These are phyloP conservation scores for Muraenolepis orangiensis DNA, from an alignment of 2,797 vertebrate species.

Conservation along the genomic window DNA sequence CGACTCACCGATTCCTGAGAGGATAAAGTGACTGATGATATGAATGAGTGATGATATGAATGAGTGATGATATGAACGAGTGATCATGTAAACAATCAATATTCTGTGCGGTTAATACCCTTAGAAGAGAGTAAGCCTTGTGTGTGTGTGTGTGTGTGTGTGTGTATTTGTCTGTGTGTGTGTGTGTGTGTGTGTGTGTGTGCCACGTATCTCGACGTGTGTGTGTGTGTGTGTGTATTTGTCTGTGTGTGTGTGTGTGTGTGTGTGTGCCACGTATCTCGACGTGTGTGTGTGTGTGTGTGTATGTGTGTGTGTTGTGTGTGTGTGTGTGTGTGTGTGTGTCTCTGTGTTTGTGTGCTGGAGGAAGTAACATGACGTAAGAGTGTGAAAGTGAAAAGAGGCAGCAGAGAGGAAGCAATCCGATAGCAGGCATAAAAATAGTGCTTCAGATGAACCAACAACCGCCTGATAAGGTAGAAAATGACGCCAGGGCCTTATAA, in stretches of 20 bases:
- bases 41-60: not conserved
- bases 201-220: not conserved
- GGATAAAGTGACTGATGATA: not conserved
- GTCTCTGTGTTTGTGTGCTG: not conserved
- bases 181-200: too few species aligned
- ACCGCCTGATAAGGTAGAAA: not conserved
- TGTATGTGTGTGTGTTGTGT: too few species aligned
- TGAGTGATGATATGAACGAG: too few species aligned
- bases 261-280: not conserved
- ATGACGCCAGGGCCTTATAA: not conserved
- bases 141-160: not conserved
- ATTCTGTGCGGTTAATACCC: not conserved
- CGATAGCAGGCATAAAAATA: not conserved
- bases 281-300: not conserved
- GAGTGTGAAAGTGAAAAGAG: slow-evolving; percentile 8
- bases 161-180: too few species aligned
- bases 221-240: not conserved
- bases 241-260: too few species aligned
- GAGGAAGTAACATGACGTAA: slow-evolving; percentile 14
- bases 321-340: not conserved
- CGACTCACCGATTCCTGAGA: not conserved
- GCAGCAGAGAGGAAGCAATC: slow-evolving; percentile 7
- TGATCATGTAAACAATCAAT: not conserved
- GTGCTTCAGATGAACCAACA: not conserved
- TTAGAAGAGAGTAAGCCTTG: not conserved